Conservation (phyloP, 2,888 invertebrate species). For the Smittia sp. region DNA sequence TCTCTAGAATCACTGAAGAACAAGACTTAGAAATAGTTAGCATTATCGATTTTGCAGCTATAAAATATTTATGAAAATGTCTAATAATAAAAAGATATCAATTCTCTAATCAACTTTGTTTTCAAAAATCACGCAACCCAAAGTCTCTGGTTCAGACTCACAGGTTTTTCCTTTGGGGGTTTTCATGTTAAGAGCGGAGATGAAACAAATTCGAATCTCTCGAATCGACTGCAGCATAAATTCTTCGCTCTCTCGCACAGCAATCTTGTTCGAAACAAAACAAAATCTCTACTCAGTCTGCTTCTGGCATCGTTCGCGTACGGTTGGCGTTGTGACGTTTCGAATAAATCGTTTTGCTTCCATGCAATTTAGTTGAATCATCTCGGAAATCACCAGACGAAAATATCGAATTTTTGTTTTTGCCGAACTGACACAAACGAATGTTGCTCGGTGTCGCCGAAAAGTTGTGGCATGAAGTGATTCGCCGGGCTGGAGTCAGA, state of each 20-base stretch:
- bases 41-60: too few relatives aligned
- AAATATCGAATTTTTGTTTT: conserved; percentile 29
- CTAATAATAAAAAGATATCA: too few relatives aligned
- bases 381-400: conserved; percentile 12
- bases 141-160: too few relatives aligned
- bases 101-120: too few relatives aligned
- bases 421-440: not conserved
- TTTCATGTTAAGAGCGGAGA: too few relatives aligned
- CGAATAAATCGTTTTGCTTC: not conserved
- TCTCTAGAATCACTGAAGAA: too few relatives aligned
- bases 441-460: not conserved
- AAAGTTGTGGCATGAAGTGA: not conserved
- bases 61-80: too few relatives aligned
- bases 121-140: too few relatives aligned
- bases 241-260: not conserved
- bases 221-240: not conserved
- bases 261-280: not conserved
- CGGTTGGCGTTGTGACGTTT: not conserved
- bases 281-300: conserved; percentile 1
- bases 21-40: too few relatives aligned
- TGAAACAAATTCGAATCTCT: not conserved
- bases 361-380: conserved; percentile 2
- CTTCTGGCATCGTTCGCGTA: conserved; percentile 1
- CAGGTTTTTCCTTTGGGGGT: too few relatives aligned
- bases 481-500: not conserved